Percentiles rank a stretch among this genome's conserved stretches.
Evolutionary conservation across 2,888 invertebrate species (phyloP).

Genomic region (Parochlus steinenii): DNA sequence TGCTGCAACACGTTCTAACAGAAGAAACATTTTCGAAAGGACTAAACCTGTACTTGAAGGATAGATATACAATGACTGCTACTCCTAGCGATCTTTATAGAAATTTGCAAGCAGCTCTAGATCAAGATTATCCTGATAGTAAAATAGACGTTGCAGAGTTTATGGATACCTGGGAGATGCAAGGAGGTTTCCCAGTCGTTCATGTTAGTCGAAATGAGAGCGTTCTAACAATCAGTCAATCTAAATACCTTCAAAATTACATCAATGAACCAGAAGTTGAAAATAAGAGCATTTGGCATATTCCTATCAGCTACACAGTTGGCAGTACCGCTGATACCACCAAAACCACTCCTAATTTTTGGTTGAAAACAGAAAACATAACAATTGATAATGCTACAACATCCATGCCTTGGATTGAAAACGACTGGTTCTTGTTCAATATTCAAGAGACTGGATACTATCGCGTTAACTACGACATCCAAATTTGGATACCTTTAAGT

Average conservation of each 20-base stretch:
- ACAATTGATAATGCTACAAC: conserved; percentile 20
- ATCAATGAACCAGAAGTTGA: background rate
- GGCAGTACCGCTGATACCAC: conserved; percentile 30
- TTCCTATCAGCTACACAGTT: conserved; percentile 37
- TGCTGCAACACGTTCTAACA: background rate
- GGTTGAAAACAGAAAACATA: conserved; percentile 30
- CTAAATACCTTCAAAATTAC: conserved; percentile 1
- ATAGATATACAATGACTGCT: conserved; percentile 26
- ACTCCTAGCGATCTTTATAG: conserved; percentile 27
- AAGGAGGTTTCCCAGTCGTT: conserved; percentile 59
- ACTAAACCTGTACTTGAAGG: background rate
- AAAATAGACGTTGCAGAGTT: conserved; percentile 29
- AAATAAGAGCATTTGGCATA: conserved; percentile 32
- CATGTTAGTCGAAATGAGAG: conserved; percentile 32
- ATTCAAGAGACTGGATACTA: conserved; percentile 46
- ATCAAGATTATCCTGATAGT: conserved; percentile 11
- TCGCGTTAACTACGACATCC: conserved; percentile 44
- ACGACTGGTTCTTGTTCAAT: conserved; percentile 43
- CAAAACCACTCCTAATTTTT: conserved; percentile 32
- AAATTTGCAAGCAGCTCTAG: conserved; percentile 19
- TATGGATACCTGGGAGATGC: conserved; percentile 47
- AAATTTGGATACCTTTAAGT: conserved; percentile 34
- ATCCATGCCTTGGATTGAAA: background rate
- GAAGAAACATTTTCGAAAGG: background rate
- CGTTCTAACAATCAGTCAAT: background rate